Conservation (phyloP, 2,113 vertebrate species). For the Gopherus flavomarginatus region DNA sequence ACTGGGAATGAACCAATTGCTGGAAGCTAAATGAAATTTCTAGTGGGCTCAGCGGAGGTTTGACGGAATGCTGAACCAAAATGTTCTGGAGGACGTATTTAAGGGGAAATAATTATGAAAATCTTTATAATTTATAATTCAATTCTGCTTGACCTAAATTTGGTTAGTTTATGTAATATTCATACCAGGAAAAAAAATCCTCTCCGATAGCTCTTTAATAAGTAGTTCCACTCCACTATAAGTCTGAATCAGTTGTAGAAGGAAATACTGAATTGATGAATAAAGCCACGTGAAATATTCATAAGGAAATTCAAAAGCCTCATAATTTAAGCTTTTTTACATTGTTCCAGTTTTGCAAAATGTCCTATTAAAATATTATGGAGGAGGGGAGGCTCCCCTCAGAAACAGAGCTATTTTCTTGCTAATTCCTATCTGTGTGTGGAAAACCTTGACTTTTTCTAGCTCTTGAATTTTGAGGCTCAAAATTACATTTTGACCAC, state of each 20-base stretch:
- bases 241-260: conserved; percentile 15
- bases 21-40: conserved; percentile 34
- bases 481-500: neutral
- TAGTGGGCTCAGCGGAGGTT: conserved; percentile 44
- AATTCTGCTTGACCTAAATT: conserved; percentile 65
- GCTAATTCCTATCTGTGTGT: neutral
- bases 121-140: conserved; percentile 54
- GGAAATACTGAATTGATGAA: conserved; percentile 39
- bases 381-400: neutral
- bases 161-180: conserved; percentile 61
- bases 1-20: neutral
- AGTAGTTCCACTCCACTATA: neutral
- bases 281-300: conserved; percentile 49
- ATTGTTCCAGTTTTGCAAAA: conserved; percentile 7
- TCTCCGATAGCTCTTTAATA: conserved; percentile 31
- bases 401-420: neutral
- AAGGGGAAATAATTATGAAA: conserved; percentile 60
- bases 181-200: conserved; percentile 43
- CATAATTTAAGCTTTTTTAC: conserved; percentile 12
- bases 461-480: neutral
- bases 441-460: neutral
- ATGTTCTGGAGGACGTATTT: conserved; percentile 36
- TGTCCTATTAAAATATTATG: neutral
- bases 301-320: conserved; percentile 40
- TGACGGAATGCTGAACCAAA: neutral